Conservation (phyloP, 2,888 invertebrate genomes). For the Argynnis bischoffii region DNA sequence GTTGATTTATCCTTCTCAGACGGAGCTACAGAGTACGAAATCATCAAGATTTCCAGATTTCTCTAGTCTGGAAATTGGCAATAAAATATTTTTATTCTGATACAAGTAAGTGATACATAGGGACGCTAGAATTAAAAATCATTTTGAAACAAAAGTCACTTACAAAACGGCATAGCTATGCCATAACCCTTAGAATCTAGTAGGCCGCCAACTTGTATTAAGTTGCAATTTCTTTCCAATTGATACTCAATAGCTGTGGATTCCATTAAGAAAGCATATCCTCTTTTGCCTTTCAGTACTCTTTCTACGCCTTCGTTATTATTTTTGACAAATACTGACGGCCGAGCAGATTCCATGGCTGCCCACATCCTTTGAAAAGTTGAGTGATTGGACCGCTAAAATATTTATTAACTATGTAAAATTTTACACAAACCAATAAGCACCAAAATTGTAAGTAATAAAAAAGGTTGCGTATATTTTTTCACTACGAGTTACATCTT, state of each 20-base stretch:
- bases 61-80: no score
- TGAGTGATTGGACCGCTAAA: slow-evolving; percentile 92
- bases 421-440: background rate
- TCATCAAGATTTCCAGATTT: no score
- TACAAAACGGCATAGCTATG: slow-evolving; percentile 94
- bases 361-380: slow-evolving; percentile 96
- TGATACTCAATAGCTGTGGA: slow-evolving; percentile 97
- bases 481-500: no score
- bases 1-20: no score
- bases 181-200: slow-evolving; percentile 96
- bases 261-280: slow-evolving; percentile 98
- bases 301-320: slow-evolving; percentile 94
- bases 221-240: slow-evolving; percentile 91
- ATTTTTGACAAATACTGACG: slow-evolving; percentile 90
- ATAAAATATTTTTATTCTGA: no score
- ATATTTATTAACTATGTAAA: background rate
- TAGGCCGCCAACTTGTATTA: slow-evolving; percentile 90
- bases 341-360: slow-evolving; percentile 92
- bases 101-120: no score
- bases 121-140: no score
- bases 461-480: background rate
- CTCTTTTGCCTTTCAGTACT: slow-evolving; percentile 89
- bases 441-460: background rate
- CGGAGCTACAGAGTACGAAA: no score
- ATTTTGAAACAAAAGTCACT: slow-evolving; percentile 50